These are phyloP conservation scores for Morbakka virulenta DNA, from an alignment of 30 jellyfish, hydroid and myxozoan species.

Conservation along the genomic window DNA sequence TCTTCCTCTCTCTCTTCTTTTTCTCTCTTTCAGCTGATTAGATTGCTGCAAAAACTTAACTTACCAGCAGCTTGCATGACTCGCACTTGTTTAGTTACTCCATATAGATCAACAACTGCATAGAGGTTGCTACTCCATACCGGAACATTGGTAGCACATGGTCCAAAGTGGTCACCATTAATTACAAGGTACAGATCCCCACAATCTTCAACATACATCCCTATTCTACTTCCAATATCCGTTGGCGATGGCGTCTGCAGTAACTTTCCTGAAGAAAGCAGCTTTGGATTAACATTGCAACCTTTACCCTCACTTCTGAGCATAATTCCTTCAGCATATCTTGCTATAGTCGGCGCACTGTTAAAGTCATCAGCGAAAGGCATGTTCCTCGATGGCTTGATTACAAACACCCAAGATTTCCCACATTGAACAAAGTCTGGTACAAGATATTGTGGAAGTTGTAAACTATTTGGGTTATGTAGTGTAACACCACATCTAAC, in stretches of 20 bases:
- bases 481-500: conserved; percentile 83
- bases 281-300: not conserved
- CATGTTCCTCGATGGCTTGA: conserved; percentile 63
- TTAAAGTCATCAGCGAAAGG: conserved; percentile 76
- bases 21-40: too few species aligned
- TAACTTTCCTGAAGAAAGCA: conserved; percentile 1
- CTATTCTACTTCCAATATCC: conserved; percentile 75
- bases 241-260: conserved; percentile 36
- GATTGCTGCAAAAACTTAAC: too few species aligned
- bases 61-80: conserved; percentile 67
- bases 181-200: conserved; percentile 69
- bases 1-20: too few species aligned
- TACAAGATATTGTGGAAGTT: conserved; percentile 71
- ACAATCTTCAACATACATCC: conserved; percentile 53
- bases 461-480: conserved; percentile 61
- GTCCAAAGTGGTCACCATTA: conserved; percentile 84
- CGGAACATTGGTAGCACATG: conserved; percentile 70
- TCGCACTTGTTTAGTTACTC: conserved; percentile 74
- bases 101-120: conserved; percentile 93
- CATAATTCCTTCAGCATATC: not conserved
- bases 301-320: not conserved
- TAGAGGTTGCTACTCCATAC: conserved; percentile 25
- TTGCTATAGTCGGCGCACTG: conserved; percentile 19
- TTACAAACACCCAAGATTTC: conserved; percentile 79
- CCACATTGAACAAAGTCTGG: conserved; percentile 86